Percentiles rank a stretch among this genome's conserved stretches.
Evolutionary conservation across 2,797 vertebrate species (phyloP).

Genomic region (Kryptolebias ocellatus): DNA sequence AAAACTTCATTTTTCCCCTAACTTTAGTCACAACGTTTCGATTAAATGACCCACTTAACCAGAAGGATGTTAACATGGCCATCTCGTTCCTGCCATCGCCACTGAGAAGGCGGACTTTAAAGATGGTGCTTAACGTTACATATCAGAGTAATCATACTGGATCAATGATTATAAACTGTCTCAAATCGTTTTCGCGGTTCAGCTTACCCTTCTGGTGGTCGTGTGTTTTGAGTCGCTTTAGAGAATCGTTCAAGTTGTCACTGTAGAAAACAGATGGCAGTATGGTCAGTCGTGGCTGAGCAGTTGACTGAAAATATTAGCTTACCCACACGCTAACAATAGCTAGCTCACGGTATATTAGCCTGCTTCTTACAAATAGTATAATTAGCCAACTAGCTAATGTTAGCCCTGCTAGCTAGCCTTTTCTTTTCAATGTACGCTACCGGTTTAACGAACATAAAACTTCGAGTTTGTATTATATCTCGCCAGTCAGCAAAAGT

Average conservation of each 20-base stretch:
- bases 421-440: slow-evolving; percentile 57
- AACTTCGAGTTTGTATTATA: slow-evolving; percentile 1
- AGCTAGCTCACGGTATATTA: slow-evolving; percentile 71
- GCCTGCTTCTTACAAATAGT: slow-evolving; percentile 61
- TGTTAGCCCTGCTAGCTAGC: slow-evolving; percentile 70
- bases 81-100: slow-evolving; percentile 45
- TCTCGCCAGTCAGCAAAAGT: not conserved
- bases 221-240: slow-evolving; percentile 25
- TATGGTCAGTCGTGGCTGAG: slow-evolving; percentile 46
- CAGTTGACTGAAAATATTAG: slow-evolving; percentile 66
- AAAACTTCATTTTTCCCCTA: too few species aligned
- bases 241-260: slow-evolving; percentile 56
- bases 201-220: slow-evolving; percentile 59
- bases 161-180: slow-evolving; percentile 37
- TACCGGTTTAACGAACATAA: slow-evolving; percentile 16
- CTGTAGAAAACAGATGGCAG: slow-evolving; percentile 57
- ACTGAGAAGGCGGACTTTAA: slow-evolving; percentile 62
- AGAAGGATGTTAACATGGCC: slow-evolving; percentile 37
- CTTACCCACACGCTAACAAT: slow-evolving; percentile 73
- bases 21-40: not conserved
- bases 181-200: slow-evolving; percentile 22
- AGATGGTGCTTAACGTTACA: slow-evolving; percentile 56
- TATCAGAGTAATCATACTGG: slow-evolving; percentile 26
- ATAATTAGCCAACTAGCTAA: slow-evolving; percentile 79
- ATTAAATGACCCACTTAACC: not conserved